Evolutionary conservation across 2,888 invertebrate species (phyloP).

Genomic region (Ischnura elegans): DNA sequence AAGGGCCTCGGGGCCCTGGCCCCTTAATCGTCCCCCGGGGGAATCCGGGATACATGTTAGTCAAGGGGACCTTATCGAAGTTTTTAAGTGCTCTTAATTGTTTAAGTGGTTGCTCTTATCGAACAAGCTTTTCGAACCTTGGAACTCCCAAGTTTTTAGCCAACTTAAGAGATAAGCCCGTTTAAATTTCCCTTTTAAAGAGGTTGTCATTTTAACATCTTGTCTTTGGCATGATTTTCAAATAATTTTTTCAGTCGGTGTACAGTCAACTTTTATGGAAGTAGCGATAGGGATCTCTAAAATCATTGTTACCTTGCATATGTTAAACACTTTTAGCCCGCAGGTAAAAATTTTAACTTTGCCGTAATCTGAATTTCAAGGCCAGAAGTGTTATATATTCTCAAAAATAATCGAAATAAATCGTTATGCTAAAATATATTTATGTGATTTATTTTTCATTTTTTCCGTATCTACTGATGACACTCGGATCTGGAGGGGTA

Average conservation of each 20-base stretch:
- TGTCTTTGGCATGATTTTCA: neutral
- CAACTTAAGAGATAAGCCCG: neutral
- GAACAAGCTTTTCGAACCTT: neutral
- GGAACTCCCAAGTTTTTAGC: neutral
- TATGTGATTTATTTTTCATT: no score
- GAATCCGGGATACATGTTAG: neutral
- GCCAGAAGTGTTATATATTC: no score
- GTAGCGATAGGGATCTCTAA: no score
- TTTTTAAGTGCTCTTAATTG: constrained; percentile 28
- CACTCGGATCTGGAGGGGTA: no score
- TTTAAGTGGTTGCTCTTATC: constrained; percentile 11
- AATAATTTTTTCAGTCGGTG: neutral
- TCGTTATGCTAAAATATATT: no score
- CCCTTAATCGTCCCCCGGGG: neutral
- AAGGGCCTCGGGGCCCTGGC: neutral
- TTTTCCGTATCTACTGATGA: no score
- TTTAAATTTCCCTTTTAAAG: neutral
- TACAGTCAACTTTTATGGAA: no score
- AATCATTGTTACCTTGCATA: no score
- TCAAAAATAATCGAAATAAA: no score
- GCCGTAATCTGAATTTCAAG: no score
- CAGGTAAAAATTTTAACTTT: no score
- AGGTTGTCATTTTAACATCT: neutral
- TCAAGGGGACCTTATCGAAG: neutral
- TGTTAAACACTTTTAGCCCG: no score